Evolutionary conservation across 2,888 invertebrate species (phyloP).

Genomic region (Thelaira solivaga): DNA sequence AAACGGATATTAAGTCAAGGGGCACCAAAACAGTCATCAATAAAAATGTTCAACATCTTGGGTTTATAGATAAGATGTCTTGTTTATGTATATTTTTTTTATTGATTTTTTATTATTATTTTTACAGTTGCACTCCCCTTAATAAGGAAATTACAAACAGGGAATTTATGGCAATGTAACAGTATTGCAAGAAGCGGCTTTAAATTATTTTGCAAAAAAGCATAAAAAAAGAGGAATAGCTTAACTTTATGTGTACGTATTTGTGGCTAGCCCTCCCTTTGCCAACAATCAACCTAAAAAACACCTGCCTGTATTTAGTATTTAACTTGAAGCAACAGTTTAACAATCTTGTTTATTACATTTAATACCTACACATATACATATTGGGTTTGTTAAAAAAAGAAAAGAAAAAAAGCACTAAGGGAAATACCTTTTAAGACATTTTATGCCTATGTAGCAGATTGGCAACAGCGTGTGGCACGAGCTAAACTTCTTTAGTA

Average conservation of each 20-base stretch:
- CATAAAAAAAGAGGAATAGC: neutral
- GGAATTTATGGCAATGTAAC: constrained; percentile 12
- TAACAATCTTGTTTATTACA: constrained; percentile 55
- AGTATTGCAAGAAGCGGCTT: constrained; percentile 5
- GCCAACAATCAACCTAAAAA: neutral
- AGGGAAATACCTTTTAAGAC: constrained; percentile 20
- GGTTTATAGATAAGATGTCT: constrained; percentile 45
- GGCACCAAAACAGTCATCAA: neutral
- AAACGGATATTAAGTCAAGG: constrained; percentile 16
- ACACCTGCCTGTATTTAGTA: constrained; percentile 44
- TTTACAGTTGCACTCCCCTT: neutral
- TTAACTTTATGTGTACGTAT: constrained; percentile 9
- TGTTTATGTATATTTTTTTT: constrained; percentile 36
- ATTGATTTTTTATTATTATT: constrained; percentile 39
- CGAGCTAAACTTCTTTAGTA: constrained; percentile 24
- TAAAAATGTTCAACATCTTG: constrained; percentile 31
- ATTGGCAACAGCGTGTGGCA: constrained; percentile 15
- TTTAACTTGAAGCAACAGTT: constrained; percentile 56
- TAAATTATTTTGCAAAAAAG: neutral
- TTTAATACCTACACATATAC: constrained; percentile 25
- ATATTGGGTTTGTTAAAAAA: neutral
- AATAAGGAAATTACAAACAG: constrained; percentile 12
- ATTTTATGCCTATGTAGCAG: neutral
- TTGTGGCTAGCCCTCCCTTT: neutral
- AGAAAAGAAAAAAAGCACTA: constrained; percentile 3